These are phyloP conservation scores for Siderastrea radians DNA, from an alignment of 92 coral and sea anemone genomes.

Conservation along the genomic window DNA sequence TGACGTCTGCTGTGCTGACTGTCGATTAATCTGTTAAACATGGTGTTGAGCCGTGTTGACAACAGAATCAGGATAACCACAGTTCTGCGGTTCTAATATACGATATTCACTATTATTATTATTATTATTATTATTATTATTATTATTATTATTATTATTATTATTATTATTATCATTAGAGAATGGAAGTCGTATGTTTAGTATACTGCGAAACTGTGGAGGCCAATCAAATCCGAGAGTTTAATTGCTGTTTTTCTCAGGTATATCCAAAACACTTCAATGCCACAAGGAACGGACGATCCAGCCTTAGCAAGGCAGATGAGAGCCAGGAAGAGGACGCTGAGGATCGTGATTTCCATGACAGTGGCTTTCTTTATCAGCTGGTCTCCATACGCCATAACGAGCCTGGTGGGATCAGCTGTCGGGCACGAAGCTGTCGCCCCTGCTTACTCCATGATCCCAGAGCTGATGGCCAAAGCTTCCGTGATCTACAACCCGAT, in stretches of 20 bases:
- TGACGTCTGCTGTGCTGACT: too few relatives aligned
- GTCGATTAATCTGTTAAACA: too few relatives aligned
- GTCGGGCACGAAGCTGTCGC: conserved; percentile 18
- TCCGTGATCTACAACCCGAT: conserved; percentile 75
- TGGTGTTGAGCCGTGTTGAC: too few relatives aligned
- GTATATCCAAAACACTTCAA: conserved; percentile 40
- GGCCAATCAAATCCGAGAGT: too few relatives aligned
- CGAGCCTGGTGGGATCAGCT: conserved; percentile 60
- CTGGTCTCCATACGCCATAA: conserved; percentile 73
- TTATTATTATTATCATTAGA: too few relatives aligned
- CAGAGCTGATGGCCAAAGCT: conserved; percentile 72
- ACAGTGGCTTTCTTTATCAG: conserved; percentile 70
- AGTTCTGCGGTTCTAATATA: too few relatives aligned
- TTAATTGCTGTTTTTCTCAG: conserved; percentile 11
- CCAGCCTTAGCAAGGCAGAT: conserved; percentile 21
- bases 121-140: too few relatives aligned
- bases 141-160: too few relatives aligned
- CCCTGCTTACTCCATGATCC: conserved; percentile 1
- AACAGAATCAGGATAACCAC: too few relatives aligned
- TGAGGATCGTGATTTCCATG: conserved; percentile 64
- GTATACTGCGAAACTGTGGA: too few relatives aligned
- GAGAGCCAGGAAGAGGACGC: conserved; percentile 38
- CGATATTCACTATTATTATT: too few relatives aligned
- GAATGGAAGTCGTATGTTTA: too few relatives aligned
- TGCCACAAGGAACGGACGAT: conserved; percentile 15